phyloP scores from a whole-genome alignment of 2,113 vertebrate species.

The Ariopsis seemanni region DNA sequence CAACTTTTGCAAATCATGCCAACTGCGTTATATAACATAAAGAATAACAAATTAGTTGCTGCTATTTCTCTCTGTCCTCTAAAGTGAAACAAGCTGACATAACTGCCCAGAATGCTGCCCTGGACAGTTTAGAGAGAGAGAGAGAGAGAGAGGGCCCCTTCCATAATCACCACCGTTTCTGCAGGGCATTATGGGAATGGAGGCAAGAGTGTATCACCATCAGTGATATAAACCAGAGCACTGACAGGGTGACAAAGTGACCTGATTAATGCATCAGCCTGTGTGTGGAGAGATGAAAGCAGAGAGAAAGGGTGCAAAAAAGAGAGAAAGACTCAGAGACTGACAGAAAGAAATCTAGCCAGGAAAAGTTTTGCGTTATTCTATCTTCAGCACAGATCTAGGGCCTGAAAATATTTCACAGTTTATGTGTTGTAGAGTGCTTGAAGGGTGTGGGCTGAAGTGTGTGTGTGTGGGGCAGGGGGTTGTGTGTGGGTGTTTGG shows the following conservation, averaged over 20 bases:
- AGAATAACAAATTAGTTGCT: slow-evolving; percentile 31
- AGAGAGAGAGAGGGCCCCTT: neutral
- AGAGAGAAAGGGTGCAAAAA: slow-evolving; percentile 19
- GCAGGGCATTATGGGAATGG: neutral
- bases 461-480: neutral
- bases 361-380: slow-evolving; percentile 65
- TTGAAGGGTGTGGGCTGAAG: slow-evolving; percentile 4
- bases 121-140: neutral
- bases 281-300: slow-evolving; percentile 70
- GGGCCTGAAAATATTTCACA: slow-evolving; percentile 69
- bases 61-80: neutral
- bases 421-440: slow-evolving; percentile 58
- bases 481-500: neutral
- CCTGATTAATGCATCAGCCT: slow-evolving; percentile 69
- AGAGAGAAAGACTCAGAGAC: slow-evolving; percentile 12
- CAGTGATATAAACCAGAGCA: slow-evolving; percentile 74
- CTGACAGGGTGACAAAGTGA: slow-evolving; percentile 64
- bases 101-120: slow-evolving; percentile 42
- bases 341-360: slow-evolving; percentile 52
- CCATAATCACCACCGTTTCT: neutral
- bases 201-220: slow-evolving; percentile 53
- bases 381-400: slow-evolving; percentile 63
- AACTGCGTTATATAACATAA: slow-evolving; percentile 13
- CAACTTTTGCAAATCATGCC: neutral
- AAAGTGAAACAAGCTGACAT: slow-evolving; percentile 9